These are phyloP conservation scores for Coregonus suidteri DNA, from an alignment of 2,797 vertebrate species.

Conservation along the genomic window DNA sequence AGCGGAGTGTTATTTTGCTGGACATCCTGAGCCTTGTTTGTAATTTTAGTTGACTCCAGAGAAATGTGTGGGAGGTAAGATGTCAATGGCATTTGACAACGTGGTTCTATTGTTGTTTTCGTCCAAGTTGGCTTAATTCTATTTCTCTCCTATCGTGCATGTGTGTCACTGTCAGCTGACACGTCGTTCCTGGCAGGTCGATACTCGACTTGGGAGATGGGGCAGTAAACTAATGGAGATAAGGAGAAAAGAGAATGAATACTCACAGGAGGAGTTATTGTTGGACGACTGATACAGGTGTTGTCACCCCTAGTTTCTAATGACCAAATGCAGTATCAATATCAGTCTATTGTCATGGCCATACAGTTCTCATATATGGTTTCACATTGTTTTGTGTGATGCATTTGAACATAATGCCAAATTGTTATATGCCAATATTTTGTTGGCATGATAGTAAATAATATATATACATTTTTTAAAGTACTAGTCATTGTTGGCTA, in stretches of 20 bases:
- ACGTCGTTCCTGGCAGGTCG: conserved; percentile 32
- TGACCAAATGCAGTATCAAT: too few relatives aligned
- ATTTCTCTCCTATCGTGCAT: neutral
- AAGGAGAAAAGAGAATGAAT: neutral
- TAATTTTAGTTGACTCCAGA: conserved; percentile 6
- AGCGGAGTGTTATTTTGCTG: neutral
- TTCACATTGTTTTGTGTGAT: too few relatives aligned
- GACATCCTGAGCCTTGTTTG: neutral
- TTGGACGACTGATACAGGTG: neutral
- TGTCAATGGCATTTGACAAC: neutral
- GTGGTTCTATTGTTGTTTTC: neutral
- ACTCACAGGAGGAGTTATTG: neutral
- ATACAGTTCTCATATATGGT: neutral
- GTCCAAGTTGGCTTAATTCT: neutral
- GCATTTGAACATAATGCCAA: neutral
- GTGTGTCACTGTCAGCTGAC: conserved; percentile 48
- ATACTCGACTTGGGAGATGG: neutral
- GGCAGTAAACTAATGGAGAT: neutral
- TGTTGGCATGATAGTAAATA: neutral
- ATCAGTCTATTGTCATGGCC: neutral
- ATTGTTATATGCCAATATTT: neutral
- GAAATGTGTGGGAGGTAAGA: conserved; percentile 64
- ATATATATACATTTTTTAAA: neutral
- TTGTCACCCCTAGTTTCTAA: neutral
- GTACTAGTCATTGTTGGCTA: neutral